Base-by-base conservation (phyloP, 2,888 invertebrate genomes). In the Euzophera pinguis region DNA sequence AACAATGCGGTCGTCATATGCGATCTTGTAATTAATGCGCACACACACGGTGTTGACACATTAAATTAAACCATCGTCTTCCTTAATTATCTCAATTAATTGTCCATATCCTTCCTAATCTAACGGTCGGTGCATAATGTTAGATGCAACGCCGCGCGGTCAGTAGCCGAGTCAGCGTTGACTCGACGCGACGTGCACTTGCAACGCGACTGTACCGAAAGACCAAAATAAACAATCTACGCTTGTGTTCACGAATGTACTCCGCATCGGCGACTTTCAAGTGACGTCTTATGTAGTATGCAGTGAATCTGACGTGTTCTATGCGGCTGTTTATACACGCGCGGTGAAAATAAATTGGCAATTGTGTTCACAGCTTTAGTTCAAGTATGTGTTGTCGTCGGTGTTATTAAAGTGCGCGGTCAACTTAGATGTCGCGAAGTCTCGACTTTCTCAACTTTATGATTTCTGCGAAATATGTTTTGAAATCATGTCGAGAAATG, bases 111-210 rank as follows among this genome's bases (percentile, higher is more conserved):
- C 86, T 73, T 66, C 67, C 69, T 78, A 79, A 71, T 76, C 81
- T 75, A 81, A 78, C 79, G 74, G 65, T 42, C 61, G 67, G 71
- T 84, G 81, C 78, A 81, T 68, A 67, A 73, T 73, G 79, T 76
- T 80, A 80, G 79, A 79, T 64, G 64, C 70, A 71, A 74, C 62
- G 75, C 77, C 78, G 73, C 78, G 75, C 84, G 84, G 84, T 82
- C 88, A 89, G 88, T 88, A 81, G 81, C 78, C 84, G 78, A 85
- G 82, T 81, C 84, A 71, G 77, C 83, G 82, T 73, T 80, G 82
- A 63, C 69, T 74, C 71, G 84, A 70, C 72, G 72, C 71, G 74
- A 85, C 87, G 87, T 78, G 58, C 55, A 51, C 42, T 53, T 62
- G 74, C 73, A 78, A 78, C 78, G 83, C 81, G 81, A 68, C 57